These are phyloP conservation scores for Bos indicus DNA, from an alignment of 2,113 vertebrate genomes.

Conservation along the genomic window DNA sequence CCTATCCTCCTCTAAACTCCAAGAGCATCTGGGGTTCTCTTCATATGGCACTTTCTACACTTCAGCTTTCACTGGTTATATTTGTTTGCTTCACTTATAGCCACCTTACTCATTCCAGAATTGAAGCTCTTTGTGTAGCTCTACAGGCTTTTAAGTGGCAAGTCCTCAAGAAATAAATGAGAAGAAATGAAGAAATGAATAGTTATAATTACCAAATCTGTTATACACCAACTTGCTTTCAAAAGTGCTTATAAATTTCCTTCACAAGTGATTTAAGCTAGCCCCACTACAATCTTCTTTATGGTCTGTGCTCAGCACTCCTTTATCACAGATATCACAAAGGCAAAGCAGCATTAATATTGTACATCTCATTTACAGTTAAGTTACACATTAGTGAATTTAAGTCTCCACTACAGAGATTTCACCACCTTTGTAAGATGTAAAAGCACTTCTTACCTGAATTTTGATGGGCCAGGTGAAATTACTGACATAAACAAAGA, in stretches of 20 bases:
- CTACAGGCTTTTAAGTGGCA: background rate
- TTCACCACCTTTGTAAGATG: background rate
- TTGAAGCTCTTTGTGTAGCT: background rate
- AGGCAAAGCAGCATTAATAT: background rate
- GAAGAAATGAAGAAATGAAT: background rate
- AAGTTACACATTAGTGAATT: constrained; percentile 2
- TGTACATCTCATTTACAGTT: background rate
- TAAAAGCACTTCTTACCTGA: constrained; percentile 82
- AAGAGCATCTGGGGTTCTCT: background rate
- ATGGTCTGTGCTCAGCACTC: background rate
- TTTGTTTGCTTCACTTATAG: background rate
- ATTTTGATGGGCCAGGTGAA: constrained; percentile 99
- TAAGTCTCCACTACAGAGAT: background rate
- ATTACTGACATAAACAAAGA: constrained; percentile 99
- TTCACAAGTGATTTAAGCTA: background rate
- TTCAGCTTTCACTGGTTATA: background rate
- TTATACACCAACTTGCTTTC: background rate
- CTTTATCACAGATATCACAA: background rate
- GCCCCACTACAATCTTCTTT: background rate
- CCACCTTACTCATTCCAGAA: background rate
- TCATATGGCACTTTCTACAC: background rate
- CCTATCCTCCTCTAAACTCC: background rate
- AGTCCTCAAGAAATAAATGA: background rate
- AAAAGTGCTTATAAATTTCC: background rate
- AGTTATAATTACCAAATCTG: background rate